phyloP scores from a whole-genome alignment of 2,797 vertebrate species.

The Mareca penelope region DNA sequence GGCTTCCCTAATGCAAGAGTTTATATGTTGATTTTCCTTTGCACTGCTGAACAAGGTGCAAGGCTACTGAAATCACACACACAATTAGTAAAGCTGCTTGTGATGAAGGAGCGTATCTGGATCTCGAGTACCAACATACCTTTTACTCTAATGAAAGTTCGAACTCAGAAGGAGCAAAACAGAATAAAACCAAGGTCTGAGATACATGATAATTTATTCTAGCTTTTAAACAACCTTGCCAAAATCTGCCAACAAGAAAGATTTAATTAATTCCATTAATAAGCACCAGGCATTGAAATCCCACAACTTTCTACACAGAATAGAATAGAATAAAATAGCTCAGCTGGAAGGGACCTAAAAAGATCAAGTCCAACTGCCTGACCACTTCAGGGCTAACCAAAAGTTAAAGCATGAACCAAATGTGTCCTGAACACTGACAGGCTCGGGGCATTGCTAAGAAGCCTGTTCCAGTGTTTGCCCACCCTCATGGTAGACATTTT shows the following conservation, averaged over 20 bases:
- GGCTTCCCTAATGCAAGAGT: neutral
- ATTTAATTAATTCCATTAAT: neutral
- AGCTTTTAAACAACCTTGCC: neutral
- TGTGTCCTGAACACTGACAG: too few species aligned
- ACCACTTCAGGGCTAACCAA: too few species aligned
- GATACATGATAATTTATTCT: neutral
- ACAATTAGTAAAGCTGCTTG: conserved; percentile 11
- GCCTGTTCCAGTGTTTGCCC: too few species aligned
- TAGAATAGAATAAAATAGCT: too few species aligned
- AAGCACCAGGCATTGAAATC: neutral
- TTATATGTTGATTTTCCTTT: neutral
- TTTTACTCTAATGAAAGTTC: neutral
- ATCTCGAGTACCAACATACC: neutral
- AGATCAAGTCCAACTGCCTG: too few species aligned
- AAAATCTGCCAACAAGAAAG: neutral
- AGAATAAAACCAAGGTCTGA: neutral
- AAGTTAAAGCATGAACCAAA: too few species aligned
- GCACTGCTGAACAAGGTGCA: conserved; percentile 38
- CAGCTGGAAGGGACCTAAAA: too few species aligned
- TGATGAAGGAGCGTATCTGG: neutral
- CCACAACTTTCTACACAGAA: neutral
- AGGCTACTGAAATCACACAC: conserved; percentile 30
- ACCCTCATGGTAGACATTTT: neutral
- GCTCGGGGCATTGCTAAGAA: too few species aligned
- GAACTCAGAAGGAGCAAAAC: neutral